These are phyloP conservation scores for Mythimna ferrago DNA, from an alignment of 2,888 invertebrate genomes.

Conservation along the genomic window DNA sequence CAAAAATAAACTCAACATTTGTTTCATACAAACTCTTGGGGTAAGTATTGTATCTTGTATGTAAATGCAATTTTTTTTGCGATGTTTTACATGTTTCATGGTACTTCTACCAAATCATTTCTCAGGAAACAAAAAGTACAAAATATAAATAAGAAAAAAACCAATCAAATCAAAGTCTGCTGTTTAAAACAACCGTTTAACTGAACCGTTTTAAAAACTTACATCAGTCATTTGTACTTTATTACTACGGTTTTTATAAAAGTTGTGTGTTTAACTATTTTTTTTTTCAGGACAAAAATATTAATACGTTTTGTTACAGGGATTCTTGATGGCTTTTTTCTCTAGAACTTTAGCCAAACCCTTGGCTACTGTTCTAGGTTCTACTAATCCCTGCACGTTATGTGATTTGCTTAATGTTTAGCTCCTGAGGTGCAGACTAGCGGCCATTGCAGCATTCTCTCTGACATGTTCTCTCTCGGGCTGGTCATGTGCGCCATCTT, in stretches of 20 bases:
- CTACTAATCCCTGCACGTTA: background rate
- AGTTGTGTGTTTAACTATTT: too few relatives aligned
- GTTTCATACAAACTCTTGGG: background rate
- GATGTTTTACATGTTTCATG: background rate
- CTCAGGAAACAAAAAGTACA: too few relatives aligned
- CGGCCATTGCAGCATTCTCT: conserved; percentile 95
- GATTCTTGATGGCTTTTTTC: background rate
- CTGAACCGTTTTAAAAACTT: background rate
- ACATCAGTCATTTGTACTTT: background rate
- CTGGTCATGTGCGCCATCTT: conserved; percentile 98
- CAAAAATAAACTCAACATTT: background rate
- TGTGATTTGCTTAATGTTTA: conserved; percentile 74
- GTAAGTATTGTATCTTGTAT: background rate
- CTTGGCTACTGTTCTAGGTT: background rate
- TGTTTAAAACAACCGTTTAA: background rate
- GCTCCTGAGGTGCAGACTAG: conserved; percentile 98
- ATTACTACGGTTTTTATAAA: background rate
- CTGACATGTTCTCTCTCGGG: conserved; percentile 99
- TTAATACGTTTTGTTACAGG: background rate
- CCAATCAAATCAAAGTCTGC: background rate
- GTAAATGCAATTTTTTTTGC: background rate
- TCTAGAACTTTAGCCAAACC: conserved; percentile 4
- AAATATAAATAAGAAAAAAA: too few relatives aligned
- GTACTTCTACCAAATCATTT: too few relatives aligned
- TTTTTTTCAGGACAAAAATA: background rate